A percentile compares a stretch with the other conserved stretches of the same genome.
Evolutionary conservation across 1,140 invertebrate genomes (phyloP).

Genomic region (Piezodorus guildinii): DNA sequence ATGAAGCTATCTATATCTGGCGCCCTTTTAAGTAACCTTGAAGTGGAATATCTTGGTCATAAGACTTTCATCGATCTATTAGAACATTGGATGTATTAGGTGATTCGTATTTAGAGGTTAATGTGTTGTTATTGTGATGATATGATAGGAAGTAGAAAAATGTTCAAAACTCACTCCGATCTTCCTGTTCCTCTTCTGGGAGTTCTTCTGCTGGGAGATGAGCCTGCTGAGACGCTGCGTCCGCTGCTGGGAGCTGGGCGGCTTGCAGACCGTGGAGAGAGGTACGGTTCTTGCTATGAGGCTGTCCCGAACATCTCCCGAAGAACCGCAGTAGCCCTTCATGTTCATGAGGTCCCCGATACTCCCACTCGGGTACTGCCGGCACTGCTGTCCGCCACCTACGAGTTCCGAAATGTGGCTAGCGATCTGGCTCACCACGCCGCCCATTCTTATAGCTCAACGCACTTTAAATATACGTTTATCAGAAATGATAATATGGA

Average conservation of each 20-base stretch:
- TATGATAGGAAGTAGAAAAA: too few relatives aligned
- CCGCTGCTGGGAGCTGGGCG: slow-evolving; percentile 42
- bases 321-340: slow-evolving; percentile 48
- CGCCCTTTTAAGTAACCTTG: too few relatives aligned
- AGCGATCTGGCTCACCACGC: neutral
- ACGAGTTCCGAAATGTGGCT: neutral
- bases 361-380: slow-evolving; percentile 38
- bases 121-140: too few relatives aligned
- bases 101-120: too few relatives aligned
- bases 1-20: too few relatives aligned
- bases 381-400: neutral
- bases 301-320: slow-evolving; percentile 21
- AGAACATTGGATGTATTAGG: too few relatives aligned
- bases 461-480: neutral
- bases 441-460: neutral
- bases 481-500: neutral
- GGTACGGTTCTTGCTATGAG: slow-evolving; percentile 53
- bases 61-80: too few relatives aligned
- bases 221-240: slow-evolving; percentile 51
- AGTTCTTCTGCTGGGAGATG: slow-evolving; percentile 37
- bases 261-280: slow-evolving; percentile 47
- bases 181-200: neutral
- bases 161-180: neutral
- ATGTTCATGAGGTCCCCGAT: slow-evolving; percentile 68
- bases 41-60: too few relatives aligned